phyloP scores from a whole-genome alignment of 2,888 invertebrate species.

The Coleophora deauratella region DNA sequence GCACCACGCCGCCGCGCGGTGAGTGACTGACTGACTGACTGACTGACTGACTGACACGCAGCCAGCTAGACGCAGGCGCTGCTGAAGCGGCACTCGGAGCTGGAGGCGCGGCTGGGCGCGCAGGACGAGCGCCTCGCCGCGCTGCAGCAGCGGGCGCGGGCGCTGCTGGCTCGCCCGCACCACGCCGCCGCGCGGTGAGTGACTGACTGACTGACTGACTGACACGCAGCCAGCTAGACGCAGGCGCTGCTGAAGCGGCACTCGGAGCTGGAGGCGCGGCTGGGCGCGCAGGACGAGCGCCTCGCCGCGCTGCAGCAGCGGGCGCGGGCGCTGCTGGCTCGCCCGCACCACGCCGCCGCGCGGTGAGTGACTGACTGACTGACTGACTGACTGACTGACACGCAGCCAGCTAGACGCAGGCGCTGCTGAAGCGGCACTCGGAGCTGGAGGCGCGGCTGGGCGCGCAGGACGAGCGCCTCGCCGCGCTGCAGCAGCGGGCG shows the following conservation, averaged over 20 bases:
- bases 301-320: conserved; percentile 86
- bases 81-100: conserved; percentile 93
- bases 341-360: conserved; percentile 85
- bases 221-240: conserved; percentile 89
- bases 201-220: too few species aligned
- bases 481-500: conserved; percentile 87
- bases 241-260: conserved; percentile 95
- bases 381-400: too few species aligned
- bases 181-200: conserved; percentile 85
- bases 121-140: conserved; percentile 93
- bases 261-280: conserved; percentile 92
- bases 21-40: conserved; percentile 45
- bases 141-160: conserved; percentile 88
- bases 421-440: conserved; percentile 92
- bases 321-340: conserved; percentile 85
- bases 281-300: conserved; percentile 94
- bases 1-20: conserved; percentile 88
- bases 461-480: conserved; percentile 94
- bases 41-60: too few species aligned
- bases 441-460: conserved; percentile 93
- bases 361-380: conserved; percentile 81
- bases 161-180: conserved; percentile 84
- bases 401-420: conserved; percentile 93
- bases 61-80: conserved; percentile 93
- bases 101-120: conserved; percentile 92